phyloP scores from a whole-genome alignment of 2,888 invertebrate genomes.

The Apantesis nais region DNA sequence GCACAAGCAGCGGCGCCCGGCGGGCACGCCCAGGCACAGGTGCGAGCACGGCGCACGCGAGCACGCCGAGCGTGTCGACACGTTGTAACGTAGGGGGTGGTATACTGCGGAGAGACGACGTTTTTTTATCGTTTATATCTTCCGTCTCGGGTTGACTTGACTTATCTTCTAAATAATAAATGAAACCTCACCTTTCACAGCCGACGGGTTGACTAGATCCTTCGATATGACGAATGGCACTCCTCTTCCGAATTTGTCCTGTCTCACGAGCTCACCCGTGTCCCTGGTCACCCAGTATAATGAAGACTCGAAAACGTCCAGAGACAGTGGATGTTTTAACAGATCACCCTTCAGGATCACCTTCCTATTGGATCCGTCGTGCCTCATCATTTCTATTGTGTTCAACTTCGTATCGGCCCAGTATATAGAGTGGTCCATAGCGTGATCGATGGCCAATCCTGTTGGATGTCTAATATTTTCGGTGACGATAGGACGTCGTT shows the following conservation, averaged over 20 bases:
- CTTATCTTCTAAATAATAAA: neutral
- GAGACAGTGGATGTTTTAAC: constrained; percentile 91
- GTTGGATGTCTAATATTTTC: constrained; percentile 94
- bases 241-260: constrained; percentile 98
- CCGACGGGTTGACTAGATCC: constrained; percentile 94
- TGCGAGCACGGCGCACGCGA: constrained; percentile 92
- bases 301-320: constrained; percentile 97
- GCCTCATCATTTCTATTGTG: constrained; percentile 93
- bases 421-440: constrained; percentile 95
- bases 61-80: constrained; percentile 88
- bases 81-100: constrained; percentile 94
- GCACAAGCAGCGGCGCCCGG: constrained; percentile 95
- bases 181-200: constrained; percentile 88
- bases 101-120: constrained; percentile 85
- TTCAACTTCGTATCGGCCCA: constrained; percentile 98
- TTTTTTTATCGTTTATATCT: neutral
- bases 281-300: constrained; percentile 97
- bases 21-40: constrained; percentile 95
- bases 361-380: constrained; percentile 92
- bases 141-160: no score
- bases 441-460: constrained; percentile 95
- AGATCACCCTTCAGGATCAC: constrained; percentile 90
- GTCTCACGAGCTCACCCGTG: constrained; percentile 93
- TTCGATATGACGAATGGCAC: constrained; percentile 93
- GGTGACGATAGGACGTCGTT: constrained; percentile 92